These are phyloP conservation scores for Archips xylosteana DNA, from an alignment of 2,888 invertebrate genomes.

Conservation along the genomic window DNA sequence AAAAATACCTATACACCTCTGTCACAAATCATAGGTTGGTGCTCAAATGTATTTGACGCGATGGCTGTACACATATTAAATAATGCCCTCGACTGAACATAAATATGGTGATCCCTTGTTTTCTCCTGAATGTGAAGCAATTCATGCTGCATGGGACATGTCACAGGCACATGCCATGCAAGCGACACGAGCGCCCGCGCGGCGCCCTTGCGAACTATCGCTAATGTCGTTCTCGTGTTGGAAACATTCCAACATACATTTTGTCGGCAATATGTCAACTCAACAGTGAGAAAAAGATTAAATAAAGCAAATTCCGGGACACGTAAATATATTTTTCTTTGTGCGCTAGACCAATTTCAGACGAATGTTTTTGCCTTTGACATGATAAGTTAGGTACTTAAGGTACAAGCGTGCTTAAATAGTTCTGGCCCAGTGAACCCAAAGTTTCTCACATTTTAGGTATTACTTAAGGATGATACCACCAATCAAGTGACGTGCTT, in stretches of 20 bases:
- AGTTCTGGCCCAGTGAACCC: too few species aligned
- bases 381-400: too few species aligned
- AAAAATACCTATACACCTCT: too few species aligned
- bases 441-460: too few species aligned
- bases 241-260: slow-evolving; percentile 39
- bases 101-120: not conserved
- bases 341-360: slow-evolving; percentile 16
- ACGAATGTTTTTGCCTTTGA: not conserved
- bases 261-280: slow-evolving; percentile 40
- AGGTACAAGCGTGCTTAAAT: too few species aligned
- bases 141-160: not conserved
- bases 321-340: slow-evolving; percentile 28
- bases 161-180: slow-evolving; percentile 22
- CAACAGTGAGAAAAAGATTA: slow-evolving; percentile 29
- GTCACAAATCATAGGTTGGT: too few species aligned
- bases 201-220: slow-evolving; percentile 30
- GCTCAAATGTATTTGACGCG: too few species aligned
- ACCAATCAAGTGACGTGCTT: too few species aligned
- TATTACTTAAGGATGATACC: too few species aligned
- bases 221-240: slow-evolving; percentile 36
- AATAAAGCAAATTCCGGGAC: slow-evolving; percentile 29
- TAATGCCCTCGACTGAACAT: too few species aligned
- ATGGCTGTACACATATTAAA: too few species aligned
- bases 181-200: slow-evolving; percentile 4
- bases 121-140: not conserved